Percentiles rank a stretch among this genome's conserved stretches.
Evolutionary conservation across 2,113 vertebrate genomes (phyloP).

Genomic region (Odontophorus gujanensis): DNA sequence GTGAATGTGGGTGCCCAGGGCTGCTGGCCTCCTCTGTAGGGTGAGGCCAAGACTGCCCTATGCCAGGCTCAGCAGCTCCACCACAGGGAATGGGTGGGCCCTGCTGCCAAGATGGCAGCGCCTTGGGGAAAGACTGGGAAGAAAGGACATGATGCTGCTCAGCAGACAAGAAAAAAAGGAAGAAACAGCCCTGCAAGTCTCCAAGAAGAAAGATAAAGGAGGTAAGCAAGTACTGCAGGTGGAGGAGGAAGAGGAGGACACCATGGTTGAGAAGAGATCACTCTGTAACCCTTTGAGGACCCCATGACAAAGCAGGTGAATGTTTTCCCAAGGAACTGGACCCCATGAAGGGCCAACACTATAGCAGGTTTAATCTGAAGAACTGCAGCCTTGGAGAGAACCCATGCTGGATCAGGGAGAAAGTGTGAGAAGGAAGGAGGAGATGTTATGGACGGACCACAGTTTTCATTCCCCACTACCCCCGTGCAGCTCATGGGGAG

Average conservation of each 20-base stretch:
- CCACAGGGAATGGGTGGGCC: neutral
- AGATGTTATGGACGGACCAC: neutral
- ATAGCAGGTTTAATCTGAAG: neutral
- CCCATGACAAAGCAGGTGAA: too few relatives aligned
- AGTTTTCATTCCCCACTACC: neutral
- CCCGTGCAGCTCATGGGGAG: accelerated
- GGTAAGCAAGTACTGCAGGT: neutral
- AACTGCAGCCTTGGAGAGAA: neutral
- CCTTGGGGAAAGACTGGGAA: neutral
- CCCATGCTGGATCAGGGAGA: neutral
- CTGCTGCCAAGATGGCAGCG: neutral
- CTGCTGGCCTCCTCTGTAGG: neutral
- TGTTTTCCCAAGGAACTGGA: neutral
- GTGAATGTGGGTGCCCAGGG: neutral
- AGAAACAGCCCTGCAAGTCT: neutral
- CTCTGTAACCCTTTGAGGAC: too few relatives aligned
- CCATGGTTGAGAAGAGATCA: too few relatives aligned
- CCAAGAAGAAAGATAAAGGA: neutral
- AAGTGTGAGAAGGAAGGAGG: neutral
- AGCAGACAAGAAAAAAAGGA: neutral
- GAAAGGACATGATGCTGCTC: neutral
- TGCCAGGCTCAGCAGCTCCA: neutral
- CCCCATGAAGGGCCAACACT: neutral
- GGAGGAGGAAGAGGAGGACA: neutral
- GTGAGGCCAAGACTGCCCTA: too few relatives aligned